phyloP scores from a whole-genome alignment of 2,888 invertebrate genomes.

The Zhengitettix transpicula region DNA sequence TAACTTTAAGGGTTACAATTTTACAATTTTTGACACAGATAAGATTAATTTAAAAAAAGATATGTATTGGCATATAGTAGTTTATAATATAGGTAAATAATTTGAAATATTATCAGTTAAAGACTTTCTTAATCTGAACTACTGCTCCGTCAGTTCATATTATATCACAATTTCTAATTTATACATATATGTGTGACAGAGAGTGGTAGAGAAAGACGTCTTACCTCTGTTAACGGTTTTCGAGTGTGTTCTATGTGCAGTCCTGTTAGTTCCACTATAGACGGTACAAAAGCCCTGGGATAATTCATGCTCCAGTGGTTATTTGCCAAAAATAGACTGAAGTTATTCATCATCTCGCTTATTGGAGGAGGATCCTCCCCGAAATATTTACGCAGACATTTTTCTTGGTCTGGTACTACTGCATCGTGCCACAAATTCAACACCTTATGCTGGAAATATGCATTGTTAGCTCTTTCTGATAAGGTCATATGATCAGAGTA shows the following conservation, averaged over 20 bases:
- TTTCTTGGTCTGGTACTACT: background rate
- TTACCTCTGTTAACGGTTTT: background rate
- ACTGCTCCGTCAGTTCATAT: no score
- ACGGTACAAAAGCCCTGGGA: background rate
- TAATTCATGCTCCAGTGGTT: background rate
- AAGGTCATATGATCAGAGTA: slow-evolving; percentile 16
- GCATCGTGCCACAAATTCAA: background rate
- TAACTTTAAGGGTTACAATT: no score
- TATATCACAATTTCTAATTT: no score
- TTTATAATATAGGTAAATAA: no score
- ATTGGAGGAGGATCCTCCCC: background rate
- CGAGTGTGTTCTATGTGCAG: background rate
- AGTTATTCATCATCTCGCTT: slow-evolving; percentile 6
- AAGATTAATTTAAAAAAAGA: no score
- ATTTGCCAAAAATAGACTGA: slow-evolving; percentile 12
- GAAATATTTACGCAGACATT: background rate
- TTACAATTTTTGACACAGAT: no score
- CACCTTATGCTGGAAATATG: background rate
- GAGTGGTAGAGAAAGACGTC: background rate
- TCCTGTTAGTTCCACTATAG: background rate
- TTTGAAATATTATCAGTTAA: no score
- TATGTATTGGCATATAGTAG: no score
- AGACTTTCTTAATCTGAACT: no score
- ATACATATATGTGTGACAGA: no score
- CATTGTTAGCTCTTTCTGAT: slow-evolving; percentile 15